A percentile compares a stretch with the other conserved stretches of the same genome.
Conservation (phyloP, 2,797 vertebrate species). For the Acanthurus lineatus region DNA sequence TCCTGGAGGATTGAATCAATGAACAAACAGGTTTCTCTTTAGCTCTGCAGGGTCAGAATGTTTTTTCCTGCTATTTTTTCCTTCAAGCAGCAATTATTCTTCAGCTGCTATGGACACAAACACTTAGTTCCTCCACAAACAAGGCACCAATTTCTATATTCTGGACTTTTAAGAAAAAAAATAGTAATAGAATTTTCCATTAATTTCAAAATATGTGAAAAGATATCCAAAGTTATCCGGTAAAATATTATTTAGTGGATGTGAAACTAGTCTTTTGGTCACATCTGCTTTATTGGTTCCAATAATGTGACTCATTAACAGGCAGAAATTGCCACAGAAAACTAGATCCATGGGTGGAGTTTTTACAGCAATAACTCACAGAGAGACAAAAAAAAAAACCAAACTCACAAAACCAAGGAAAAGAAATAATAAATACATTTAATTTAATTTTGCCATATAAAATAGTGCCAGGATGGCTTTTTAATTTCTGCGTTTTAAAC, state of each 20-base stretch:
- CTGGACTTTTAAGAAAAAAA: not conserved
- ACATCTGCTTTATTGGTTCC: constrained; percentile 61
- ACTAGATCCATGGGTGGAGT: constrained; percentile 21
- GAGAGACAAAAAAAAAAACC: constrained; percentile 4
- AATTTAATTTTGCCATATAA: constrained; percentile 29
- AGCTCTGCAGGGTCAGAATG: not conserved
- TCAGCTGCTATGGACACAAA: not conserved
- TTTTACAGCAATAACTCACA: constrained; percentile 33
- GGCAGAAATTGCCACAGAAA: constrained; percentile 28
- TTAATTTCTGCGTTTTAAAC: constrained; percentile 12
- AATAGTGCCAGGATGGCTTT: constrained; percentile 1
- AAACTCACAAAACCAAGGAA: constrained; percentile 6
- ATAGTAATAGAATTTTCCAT: not conserved
- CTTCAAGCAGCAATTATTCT: too few relatives aligned
- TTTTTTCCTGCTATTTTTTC: not conserved
- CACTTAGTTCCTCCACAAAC: not conserved
- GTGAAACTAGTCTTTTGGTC: not conserved
- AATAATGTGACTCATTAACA: constrained; percentile 52
- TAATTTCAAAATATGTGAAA: constrained; percentile 19
- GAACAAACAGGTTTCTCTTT: constrained; percentile 7
- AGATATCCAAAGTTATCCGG: not conserved
- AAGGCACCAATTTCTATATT: not conserved
- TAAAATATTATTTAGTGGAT: not conserved
- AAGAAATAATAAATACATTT: not conserved
- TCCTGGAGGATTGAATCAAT: not conserved